Evolutionary conservation across 2,888 invertebrate species (phyloP).

Genomic region (Resseliella maxima): DNA sequence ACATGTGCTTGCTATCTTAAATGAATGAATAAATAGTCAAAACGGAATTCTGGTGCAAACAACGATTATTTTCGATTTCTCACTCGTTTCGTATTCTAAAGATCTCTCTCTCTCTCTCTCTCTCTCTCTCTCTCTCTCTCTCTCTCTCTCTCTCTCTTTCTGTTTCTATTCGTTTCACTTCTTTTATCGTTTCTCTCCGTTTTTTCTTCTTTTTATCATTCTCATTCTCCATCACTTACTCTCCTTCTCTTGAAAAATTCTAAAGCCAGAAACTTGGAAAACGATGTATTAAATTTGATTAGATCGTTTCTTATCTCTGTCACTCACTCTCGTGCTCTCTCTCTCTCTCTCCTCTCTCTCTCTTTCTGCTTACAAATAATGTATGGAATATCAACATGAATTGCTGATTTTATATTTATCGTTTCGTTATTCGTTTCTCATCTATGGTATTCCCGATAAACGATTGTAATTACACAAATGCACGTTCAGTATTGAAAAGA

Average conservation of each 20-base stretch:
- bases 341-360: neutral
- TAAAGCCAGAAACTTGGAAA: neutral
- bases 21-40: neutral
- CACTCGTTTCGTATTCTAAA: too few species aligned
- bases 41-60: neutral
- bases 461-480: neutral
- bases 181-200: too few species aligned
- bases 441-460: conserved; percentile 1
- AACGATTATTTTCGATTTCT: neutral
- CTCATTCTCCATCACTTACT: too few species aligned
- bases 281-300: conserved; percentile 26
- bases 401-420: neutral
- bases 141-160: too few species aligned
- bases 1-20: neutral
- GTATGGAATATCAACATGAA: conserved; percentile 42
- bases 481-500: neutral
- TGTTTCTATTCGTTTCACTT: too few species aligned
- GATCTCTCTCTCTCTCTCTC: too few species aligned
- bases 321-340: too few species aligned
- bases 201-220: too few species aligned
- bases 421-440: neutral
- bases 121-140: too few species aligned
- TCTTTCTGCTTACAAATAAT: neutral
- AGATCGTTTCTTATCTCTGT: conserved; percentile 7
- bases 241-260: too few species aligned